These are phyloP conservation scores for Echinops telfairi DNA, from an alignment of 2,113 vertebrate genomes.

Conservation along the genomic window DNA sequence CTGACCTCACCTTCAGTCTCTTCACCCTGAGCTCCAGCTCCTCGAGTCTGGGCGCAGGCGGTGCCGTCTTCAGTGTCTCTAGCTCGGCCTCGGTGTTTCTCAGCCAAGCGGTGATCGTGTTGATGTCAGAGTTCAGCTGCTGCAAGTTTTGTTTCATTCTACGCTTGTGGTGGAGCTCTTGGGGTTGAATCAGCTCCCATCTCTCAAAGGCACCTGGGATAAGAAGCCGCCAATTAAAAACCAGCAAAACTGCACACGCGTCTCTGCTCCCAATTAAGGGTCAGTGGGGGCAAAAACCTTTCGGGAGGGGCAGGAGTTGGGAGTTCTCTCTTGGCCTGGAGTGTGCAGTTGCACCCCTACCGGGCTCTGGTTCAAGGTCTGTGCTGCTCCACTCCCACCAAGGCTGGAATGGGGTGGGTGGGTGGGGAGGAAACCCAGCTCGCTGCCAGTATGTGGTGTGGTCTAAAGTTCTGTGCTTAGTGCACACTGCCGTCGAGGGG, in stretches of 20 bases:
- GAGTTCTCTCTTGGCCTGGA: background rate
- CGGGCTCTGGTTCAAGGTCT: background rate
- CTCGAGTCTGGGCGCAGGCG: constrained; percentile 83
- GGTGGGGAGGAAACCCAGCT: background rate
- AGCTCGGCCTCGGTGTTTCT: constrained; percentile 89
- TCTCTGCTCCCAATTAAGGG: background rate
- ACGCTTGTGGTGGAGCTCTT: constrained; percentile 83
- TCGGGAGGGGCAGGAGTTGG: background rate
- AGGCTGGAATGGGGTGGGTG: background rate
- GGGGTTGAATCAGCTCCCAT: constrained; percentile 93
- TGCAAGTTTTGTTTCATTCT: constrained; percentile 86
- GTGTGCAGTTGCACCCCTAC: accelerated
- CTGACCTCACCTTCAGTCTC: constrained; percentile 90
- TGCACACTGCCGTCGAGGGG: background rate
- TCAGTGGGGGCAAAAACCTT: background rate
- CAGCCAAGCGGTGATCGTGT: constrained; percentile 90
- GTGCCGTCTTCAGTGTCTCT: constrained; percentile 85
- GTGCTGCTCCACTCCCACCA: background rate
- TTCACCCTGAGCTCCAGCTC: constrained; percentile 88
- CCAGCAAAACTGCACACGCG: background rate
- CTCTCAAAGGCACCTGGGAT: constrained; percentile 92
- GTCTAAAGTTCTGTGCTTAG: background rate
- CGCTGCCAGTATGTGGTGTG: background rate
- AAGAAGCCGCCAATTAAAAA: background rate
- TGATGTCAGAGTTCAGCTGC: constrained; percentile 91